phyloP scores from a whole-genome alignment of 2,113 vertebrate genomes.

The Sinocyclocheilus rhinocerous region DNA sequence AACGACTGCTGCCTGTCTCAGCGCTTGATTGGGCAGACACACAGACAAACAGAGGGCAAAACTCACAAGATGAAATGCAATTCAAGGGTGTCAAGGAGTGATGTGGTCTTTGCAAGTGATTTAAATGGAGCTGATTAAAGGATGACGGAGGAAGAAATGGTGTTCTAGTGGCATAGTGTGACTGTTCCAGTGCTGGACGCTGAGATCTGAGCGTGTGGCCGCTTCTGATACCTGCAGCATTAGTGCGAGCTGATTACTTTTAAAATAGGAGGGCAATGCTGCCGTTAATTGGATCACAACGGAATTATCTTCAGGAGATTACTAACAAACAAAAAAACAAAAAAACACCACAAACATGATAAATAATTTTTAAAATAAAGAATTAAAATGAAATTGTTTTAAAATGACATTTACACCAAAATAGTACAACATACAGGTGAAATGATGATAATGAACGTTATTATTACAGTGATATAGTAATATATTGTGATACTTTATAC shows the following conservation, averaged over 20 bases:
- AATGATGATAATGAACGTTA: background rate
- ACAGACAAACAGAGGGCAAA: background rate
- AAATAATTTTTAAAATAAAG: background rate
- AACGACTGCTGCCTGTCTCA: background rate
- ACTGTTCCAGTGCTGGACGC: background rate
- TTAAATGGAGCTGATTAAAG: conserved; percentile 23
- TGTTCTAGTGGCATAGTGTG: background rate
- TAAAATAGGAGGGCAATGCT: conserved; percentile 50
- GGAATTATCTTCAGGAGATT: conserved; percentile 25
- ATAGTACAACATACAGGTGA: background rate
- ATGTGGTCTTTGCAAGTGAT: background rate
- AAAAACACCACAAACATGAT: conserved; percentile 7
- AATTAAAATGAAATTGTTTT: background rate
- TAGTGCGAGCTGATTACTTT: conserved; percentile 53
- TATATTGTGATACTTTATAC: background rate
- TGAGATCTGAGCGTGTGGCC: background rate
- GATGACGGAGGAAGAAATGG: background rate
- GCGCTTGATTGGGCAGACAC: background rate
- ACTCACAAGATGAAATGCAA: background rate
- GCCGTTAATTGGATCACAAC: conserved; percentile 35
- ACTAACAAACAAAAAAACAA: background rate
- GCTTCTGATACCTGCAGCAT: conserved; percentile 20
- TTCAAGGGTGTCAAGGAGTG: conserved; percentile 19
- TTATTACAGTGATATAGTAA: background rate
- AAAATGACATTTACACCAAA: background rate